Evolutionary conservation across 2,797 vertebrate genomes (phyloP), one percentile per base, ranked within the genome.

Genomic region (Podarcis lilfordi): DNA sequence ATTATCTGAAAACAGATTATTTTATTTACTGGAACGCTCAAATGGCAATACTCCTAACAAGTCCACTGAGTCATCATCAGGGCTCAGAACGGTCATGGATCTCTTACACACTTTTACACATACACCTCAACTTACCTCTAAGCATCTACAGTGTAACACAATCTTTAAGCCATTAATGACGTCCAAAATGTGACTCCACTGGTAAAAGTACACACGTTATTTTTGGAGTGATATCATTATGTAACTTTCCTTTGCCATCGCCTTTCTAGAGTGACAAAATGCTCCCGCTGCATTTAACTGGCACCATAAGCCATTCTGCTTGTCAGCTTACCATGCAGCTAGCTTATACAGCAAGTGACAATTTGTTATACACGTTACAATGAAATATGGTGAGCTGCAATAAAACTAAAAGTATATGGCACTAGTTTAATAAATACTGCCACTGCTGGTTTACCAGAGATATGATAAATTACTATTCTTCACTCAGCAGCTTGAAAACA

Each of bases 361-460:
- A 81, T 80, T 85, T 85, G 59, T 59, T 68, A 32, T 89, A 89
- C 32, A 85, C 32, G 76, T 15, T 68, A 86, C 61, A 37, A 37
- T 69, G 71, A 82, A 89, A 86, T 76, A 77, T 55, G 40, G 25
- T 55, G n/a, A 27, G 40, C 87, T 72, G 45, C 64, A 88, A 68
- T 89, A 76, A 89, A 81, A 50, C 79, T 55, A 66, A 82, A 61
- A 81, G 37, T 9, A 82, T 74, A 43, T 64, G 79, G 10, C 79
- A 82, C 29, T 25, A 55, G 78, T 86, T 86, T 89, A 89, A 81
- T 85, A 89, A 88, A 89, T 66, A 85, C 17, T 85, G 71, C 66
- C 88, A 84, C 17, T 71, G 75, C 32, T 40, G 10, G 15, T 71
- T 71, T 88, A 83, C 50, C 35, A 76, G 69, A 8, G 19, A 40